Conservation (phyloP, 2,113 vertebrate species). For the cat (Felis catus) region F.catus_Fca126_mat1.0 CM031418.1:126188001-126188500, state of each 20-base stretch:
- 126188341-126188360: not conserved
- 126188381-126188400: not conserved
- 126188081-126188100: not conserved
- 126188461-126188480: not conserved
- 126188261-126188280: not conserved
- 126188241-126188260: not conserved
- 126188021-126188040: accelerated
- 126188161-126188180: not conserved
- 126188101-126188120: not conserved
- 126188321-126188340: not conserved
- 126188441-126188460: not conserved
- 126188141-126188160: not conserved
- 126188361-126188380: not conserved
- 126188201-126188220: not conserved
- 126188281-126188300: not conserved
- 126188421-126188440: not conserved
- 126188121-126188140: not conserved
- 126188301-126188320: not conserved
- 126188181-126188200: not conserved
- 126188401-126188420: accelerated
- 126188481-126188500: not conserved
- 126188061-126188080: not conserved
- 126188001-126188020: not conserved
- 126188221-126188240: not conserved
- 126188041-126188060: not conserved